Base-by-base conservation (phyloP, 2,113 vertebrate genomes). In the Phylloscopus whistleri region DNA sequence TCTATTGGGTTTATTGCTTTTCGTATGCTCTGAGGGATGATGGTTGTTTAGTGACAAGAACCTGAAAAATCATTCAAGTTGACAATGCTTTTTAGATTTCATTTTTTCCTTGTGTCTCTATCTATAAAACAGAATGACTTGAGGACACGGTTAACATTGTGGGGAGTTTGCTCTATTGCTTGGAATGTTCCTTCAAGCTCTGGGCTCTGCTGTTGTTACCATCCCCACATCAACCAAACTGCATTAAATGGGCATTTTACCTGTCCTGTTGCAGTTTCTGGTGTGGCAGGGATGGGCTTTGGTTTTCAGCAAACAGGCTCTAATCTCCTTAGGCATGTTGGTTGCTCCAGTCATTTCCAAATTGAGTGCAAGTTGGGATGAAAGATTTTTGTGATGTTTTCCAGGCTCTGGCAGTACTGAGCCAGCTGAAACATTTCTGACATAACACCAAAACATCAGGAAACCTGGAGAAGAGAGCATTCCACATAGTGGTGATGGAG, bases 1-100 rank as follows among this genome's bases (percentile, higher is more conserved):
- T 96, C 95, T 93, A 69, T 90, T 73, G 85, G 89, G 33, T 97
- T 96, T 96, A 95, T 97, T 94, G 95, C 95, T 90, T 94, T 91
- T 84, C 82, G 52, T 21, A 68, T 60, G 93, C 95, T 93, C 73
- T 56, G 96, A 98, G 94, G 95, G 94, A 96, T 96, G 91, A 91
- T 92, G 91, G 95, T 85, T 94, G 93, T 95, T 97, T 84, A 90
- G 93, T 95, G 96, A 97, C 91, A 95, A 89, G 83, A 94, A 84
- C 91, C 93, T 59, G 72, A 88, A 84, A 95, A 94, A 96, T 93
- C 96, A 93, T 85, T 97, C 97, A 91, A 84, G 79, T 77, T 93
- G 97, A 95, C 91, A 74, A 16, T 35, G 89, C 86, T 90, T 92
- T 96, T 93, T 91, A 96, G 91, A 95, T 95, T 87, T 84, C 83